A percentile compares a stretch with the other conserved stretches of the same genome.
phyloP scores from a whole-genome alignment of 2,113 vertebrate species.

The Nycticorax nycticorax region DNA sequence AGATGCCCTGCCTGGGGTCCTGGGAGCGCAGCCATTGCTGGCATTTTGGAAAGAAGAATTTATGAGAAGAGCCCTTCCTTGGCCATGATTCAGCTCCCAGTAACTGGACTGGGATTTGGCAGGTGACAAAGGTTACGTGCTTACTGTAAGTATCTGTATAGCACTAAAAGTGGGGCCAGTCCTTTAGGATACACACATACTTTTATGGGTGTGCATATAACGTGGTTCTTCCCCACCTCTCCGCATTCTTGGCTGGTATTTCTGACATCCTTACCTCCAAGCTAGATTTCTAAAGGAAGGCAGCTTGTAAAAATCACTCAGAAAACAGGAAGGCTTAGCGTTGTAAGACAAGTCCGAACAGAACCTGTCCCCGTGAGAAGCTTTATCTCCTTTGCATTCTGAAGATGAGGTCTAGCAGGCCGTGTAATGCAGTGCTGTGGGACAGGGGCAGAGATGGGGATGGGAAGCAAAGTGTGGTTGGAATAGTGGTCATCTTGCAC shows the following conservation, averaged over 20 bases:
- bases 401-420: not conserved
- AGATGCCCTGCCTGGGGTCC: not conserved
- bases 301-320: not conserved
- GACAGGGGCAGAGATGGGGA: not conserved
- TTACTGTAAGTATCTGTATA: not conserved
- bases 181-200: not conserved
- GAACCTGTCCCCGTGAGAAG: not conserved
- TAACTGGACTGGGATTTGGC: not conserved
- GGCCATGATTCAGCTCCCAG: not conserved
- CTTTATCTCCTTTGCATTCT: not conserved
- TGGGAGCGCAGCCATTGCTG: not conserved
- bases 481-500: not conserved
- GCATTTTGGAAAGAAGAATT: not conserved
- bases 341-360: not conserved
- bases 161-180: not conserved
- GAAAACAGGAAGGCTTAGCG: not conserved
- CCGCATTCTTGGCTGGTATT: not conserved
- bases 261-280: not conserved
- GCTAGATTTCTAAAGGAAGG: not conserved
- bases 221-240: not conserved
- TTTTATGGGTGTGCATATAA: fast-evolving
- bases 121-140: fast-evolving
- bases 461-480: not conserved
- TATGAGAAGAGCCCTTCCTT: not conserved
- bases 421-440: not conserved